Conservation (phyloP, 2,797 vertebrate genomes). For the Calcarius lapponicus region DNA sequence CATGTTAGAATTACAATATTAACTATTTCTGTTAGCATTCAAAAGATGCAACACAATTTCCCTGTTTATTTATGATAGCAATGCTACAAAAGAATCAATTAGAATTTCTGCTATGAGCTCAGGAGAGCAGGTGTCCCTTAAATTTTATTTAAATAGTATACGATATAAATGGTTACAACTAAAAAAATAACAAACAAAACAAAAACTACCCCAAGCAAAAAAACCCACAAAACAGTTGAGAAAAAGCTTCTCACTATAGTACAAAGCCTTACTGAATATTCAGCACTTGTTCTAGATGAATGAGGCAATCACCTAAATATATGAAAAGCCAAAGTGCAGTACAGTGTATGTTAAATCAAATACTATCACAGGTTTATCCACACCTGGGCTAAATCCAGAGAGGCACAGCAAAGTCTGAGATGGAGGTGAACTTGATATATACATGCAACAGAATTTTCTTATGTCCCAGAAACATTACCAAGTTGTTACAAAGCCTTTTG, state of each 20-base stretch:
- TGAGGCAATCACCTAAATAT: not conserved
- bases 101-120: not conserved
- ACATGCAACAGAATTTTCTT: not conserved
- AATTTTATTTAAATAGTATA: not conserved
- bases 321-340: not conserved
- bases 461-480: not conserved
- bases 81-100: not conserved
- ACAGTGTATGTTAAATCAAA: not conserved
- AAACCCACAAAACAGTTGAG: not conserved
- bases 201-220: not conserved
- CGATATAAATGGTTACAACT: not conserved
- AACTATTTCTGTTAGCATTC: not conserved
- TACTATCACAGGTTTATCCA: not conserved
- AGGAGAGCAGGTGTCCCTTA: not conserved
- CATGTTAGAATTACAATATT: not conserved
- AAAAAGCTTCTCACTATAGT: not conserved
- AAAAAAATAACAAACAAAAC: not conserved
- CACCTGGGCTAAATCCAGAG: not conserved
- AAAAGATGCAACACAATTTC: not conserved
- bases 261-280: not conserved
- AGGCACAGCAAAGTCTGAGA: conserved; percentile 1
- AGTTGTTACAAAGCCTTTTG: not conserved
- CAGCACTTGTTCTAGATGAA: not conserved
- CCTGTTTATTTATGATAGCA: not conserved
- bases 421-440: not conserved